phyloP scores from a whole-genome alignment of 2,797 vertebrate genomes.

The Melanotaenia boesemani region DNA sequence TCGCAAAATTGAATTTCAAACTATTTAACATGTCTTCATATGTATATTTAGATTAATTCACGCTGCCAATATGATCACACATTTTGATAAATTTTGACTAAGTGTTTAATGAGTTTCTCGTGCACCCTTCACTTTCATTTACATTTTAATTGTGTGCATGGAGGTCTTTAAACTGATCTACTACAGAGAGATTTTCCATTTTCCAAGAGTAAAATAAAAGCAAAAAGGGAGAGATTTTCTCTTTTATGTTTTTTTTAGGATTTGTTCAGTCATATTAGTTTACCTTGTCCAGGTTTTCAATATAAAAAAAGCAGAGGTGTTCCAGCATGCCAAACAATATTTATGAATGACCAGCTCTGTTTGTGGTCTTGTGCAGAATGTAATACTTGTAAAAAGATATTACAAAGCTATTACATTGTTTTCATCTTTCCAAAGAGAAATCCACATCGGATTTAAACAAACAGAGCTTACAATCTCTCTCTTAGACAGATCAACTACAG shows the following conservation, averaged over 20 bases:
- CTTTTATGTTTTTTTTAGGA: background rate
- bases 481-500: too few relatives aligned
- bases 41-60: too few relatives aligned
- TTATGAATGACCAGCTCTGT: conserved; percentile 15
- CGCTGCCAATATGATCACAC: too few relatives aligned
- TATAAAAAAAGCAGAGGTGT: conserved; percentile 28
- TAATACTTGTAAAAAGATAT: conserved; percentile 30
- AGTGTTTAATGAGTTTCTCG: too few relatives aligned
- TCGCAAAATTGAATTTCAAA: too few relatives aligned
- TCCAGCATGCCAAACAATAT: conserved; percentile 46
- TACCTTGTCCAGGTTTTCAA: conserved; percentile 18
- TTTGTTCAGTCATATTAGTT: conserved; percentile 10
- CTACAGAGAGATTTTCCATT: too few relatives aligned
- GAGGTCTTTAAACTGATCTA: too few relatives aligned
- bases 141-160: too few relatives aligned
- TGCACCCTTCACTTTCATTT: too few relatives aligned
- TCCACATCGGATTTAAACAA: background rate
- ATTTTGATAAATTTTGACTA: too few relatives aligned
- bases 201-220: background rate
- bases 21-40: too few relatives aligned
- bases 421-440: background rate
- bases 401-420: background rate
- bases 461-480: too few relatives aligned
- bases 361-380: conserved; percentile 7
- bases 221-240: background rate